A percentile compares a stretch with the other conserved stretches of the same genome.
Evolutionary conservation across 2,113 vertebrate genomes (phyloP).

Genomic region (Phaethornis superciliosus): DNA sequence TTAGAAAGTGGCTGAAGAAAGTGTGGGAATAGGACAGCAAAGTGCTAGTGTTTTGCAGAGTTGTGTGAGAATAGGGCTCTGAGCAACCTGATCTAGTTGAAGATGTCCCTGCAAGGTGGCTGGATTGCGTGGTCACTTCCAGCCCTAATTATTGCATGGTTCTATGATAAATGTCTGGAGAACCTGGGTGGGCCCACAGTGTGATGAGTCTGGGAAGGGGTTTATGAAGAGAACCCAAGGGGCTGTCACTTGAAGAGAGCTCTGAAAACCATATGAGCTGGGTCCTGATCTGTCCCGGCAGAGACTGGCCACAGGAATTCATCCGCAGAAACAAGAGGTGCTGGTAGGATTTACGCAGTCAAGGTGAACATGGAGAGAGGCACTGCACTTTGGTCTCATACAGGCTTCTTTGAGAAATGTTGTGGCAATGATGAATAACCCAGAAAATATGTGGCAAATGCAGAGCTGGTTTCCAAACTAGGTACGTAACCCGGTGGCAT

Average conservation of each 20-base stretch:
- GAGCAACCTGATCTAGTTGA: too few species aligned
- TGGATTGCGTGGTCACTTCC: too few species aligned
- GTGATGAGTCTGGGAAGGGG: background rate
- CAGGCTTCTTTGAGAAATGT: background rate
- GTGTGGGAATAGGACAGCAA: background rate
- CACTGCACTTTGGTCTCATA: accelerated
- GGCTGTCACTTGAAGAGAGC: background rate
- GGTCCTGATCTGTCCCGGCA: background rate
- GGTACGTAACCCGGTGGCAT: background rate
- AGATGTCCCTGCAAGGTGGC: too few species aligned
- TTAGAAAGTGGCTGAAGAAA: background rate
- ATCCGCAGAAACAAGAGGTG: background rate
- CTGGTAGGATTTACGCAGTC: background rate
- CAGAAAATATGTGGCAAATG: background rate
- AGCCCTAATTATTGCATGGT: too few species aligned
- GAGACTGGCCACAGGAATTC: background rate
- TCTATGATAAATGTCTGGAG: background rate
- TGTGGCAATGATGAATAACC: background rate
- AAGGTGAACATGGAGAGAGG: accelerated
- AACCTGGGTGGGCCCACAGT: background rate
- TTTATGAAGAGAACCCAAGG: background rate
- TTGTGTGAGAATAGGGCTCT: background rate
- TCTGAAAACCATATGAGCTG: background rate
- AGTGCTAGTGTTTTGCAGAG: background rate
- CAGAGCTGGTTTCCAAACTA: background rate